phyloP scores from a whole-genome alignment of 2,888 invertebrate genomes.

The Nemotelus nigrinus region DNA sequence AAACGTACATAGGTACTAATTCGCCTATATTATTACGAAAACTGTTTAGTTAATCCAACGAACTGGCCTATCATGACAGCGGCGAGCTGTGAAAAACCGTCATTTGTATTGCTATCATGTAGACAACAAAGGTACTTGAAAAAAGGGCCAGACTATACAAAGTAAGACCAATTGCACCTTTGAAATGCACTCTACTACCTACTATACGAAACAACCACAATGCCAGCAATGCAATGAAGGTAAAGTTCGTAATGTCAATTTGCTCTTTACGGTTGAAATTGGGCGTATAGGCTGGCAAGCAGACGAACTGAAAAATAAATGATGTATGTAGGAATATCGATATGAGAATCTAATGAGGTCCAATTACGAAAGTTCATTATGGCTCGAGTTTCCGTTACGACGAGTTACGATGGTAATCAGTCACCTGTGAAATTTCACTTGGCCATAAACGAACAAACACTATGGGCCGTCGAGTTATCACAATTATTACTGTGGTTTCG shows the following conservation, averaged over 20 bases:
- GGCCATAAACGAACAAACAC: neutral
- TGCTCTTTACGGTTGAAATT: neutral
- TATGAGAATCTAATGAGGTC: slow-evolving; percentile 1
- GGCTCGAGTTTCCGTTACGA: slow-evolving; percentile 32
- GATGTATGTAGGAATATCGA: too few relatives aligned
- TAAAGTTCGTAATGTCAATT: too few relatives aligned
- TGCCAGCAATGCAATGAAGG: too few relatives aligned
- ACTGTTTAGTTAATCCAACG: too few relatives aligned
- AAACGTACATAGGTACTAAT: too few relatives aligned
- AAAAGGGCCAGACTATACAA: slow-evolving; percentile 14
- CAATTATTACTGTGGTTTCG: too few relatives aligned
- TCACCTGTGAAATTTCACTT: slow-evolving; percentile 39
- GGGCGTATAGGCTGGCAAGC: neutral
- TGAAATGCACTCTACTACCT: neutral
- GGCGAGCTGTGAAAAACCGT: neutral
- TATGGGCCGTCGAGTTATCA: too few relatives aligned
- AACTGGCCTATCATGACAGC: too few relatives aligned
- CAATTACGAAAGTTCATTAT: slow-evolving; percentile 32
- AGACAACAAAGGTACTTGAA: slow-evolving; percentile 20
- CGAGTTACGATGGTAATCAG: slow-evolving; percentile 10
- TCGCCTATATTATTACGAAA: too few relatives aligned
- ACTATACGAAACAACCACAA: neutral
- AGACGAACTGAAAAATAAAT: neutral
- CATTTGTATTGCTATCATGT: slow-evolving; percentile 35
- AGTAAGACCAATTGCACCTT: neutral